phyloP scores from a whole-genome alignment of 2,888 invertebrate genomes.

The Tipula helvola region DNA sequence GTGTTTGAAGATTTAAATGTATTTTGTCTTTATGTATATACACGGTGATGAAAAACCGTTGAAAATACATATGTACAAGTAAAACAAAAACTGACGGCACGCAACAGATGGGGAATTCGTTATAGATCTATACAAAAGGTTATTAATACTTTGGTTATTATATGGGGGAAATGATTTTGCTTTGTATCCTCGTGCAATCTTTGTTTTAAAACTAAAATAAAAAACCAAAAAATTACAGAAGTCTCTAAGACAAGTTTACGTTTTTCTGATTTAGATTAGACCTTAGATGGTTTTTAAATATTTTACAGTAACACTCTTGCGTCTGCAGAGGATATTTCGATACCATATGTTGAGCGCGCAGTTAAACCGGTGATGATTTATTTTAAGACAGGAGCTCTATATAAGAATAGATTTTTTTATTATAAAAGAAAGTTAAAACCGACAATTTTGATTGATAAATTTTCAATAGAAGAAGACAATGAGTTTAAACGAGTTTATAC shows the following conservation, averaged over 20 bases:
- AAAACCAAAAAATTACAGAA: not conserved
- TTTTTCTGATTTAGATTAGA: not conserved
- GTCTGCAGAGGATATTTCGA: not conserved
- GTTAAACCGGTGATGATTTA: not conserved
- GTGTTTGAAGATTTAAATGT: not conserved
- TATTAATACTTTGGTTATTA: not conserved
- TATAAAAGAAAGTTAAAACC: not conserved
- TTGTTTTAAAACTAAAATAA: not conserved
- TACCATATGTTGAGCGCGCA: not conserved
- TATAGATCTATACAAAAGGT: not conserved
- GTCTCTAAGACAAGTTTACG: not conserved
- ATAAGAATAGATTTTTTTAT: not conserved
- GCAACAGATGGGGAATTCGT: not conserved
- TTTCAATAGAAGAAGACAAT: not conserved
- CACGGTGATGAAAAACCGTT: not conserved
- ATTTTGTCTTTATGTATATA: not conserved
- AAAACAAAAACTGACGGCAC: not conserved
- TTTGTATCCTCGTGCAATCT: not conserved
- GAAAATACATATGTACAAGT: not conserved
- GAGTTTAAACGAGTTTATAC: not conserved
- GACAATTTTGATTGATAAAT: not conserved
- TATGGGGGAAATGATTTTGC: not conserved
- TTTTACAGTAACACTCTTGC: not conserved
- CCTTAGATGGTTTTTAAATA: not conserved
- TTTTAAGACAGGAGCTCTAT: not conserved